phyloP scores from a whole-genome alignment of 2,888 invertebrate species.

The Helobdella robusta region DNA sequence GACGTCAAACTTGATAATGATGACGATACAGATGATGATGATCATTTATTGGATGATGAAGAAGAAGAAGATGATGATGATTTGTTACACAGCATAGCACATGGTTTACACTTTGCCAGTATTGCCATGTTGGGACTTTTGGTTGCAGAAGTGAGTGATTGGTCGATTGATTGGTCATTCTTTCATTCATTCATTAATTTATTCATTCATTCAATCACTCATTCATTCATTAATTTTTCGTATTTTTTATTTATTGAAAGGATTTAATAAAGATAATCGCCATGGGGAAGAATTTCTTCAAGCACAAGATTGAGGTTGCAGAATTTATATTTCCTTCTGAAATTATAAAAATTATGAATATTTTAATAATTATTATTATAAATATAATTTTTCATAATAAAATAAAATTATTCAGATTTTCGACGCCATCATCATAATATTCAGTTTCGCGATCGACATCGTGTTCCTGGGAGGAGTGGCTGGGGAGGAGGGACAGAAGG shows the following conservation, averaged over 20 bases:
- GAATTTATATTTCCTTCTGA: not conserved
- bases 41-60: not conserved
- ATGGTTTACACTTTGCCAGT: conserved; percentile 36
- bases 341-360: conserved; percentile 1
- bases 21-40: not conserved
- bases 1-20: not conserved
- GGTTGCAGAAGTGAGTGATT: conserved; percentile 36
- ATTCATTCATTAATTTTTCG: not conserved
- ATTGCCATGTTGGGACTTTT: conserved; percentile 35
- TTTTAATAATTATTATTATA: not conserved
- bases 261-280: conserved; percentile 35
- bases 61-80: conserved; percentile 29
- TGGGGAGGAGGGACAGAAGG: conserved; percentile 36
- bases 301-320: conserved; percentile 36
- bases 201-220: not conserved
- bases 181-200: not conserved
- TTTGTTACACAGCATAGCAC: conserved; percentile 35
- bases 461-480: conserved; percentile 34
- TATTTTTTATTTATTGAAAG: conserved; percentile 24
- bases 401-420: conserved; percentile 26
- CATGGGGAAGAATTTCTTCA: conserved; percentile 36
- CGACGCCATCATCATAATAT: conserved; percentile 35
- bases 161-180: not conserved
- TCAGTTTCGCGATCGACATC: conserved; percentile 35
- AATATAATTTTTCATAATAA: not conserved